Conservation (phyloP, 2,888 invertebrate species). For the Torymus auratus region DNA sequence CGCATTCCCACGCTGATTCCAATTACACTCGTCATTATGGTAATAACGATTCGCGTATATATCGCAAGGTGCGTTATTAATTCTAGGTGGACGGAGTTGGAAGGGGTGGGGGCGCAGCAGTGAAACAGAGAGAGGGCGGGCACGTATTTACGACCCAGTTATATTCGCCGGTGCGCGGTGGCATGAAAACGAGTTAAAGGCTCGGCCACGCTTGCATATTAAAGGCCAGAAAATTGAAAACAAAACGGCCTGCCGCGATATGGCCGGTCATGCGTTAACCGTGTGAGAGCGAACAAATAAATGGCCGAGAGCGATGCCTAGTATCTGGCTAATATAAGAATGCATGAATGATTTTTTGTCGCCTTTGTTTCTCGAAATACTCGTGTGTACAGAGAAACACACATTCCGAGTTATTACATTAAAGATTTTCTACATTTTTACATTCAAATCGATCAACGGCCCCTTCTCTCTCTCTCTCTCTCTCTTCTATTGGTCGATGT, state of each 20-base stretch:
- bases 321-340: constrained; percentile 58
- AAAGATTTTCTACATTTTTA: constrained; percentile 33
- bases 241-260: constrained; percentile 60
- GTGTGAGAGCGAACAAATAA: not conserved
- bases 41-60: constrained; percentile 64
- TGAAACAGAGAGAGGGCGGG: not conserved
- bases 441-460: not conserved
- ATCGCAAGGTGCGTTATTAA: constrained; percentile 65
- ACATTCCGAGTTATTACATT: constrained; percentile 41
- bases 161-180: constrained; percentile 24
- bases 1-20: constrained; percentile 55
- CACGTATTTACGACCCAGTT: constrained; percentile 54
- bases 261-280: constrained; percentile 56
- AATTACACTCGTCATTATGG: constrained; percentile 65
- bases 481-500: too few relatives aligned
- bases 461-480: not conserved
- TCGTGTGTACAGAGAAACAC: constrained; percentile 33
- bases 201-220: constrained; percentile 60
- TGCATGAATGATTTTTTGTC: constrained; percentile 58
- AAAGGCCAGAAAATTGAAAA: constrained; percentile 69
- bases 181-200: constrained; percentile 43
- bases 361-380: constrained; percentile 10
- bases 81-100: constrained; percentile 56
- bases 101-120: not conserved
- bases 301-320: constrained; percentile 3